Percentiles rank a stretch among this genome's conserved stretches.
Conservation (phyloP, 2,888 invertebrate genomes). For the Empis livida region DNA sequence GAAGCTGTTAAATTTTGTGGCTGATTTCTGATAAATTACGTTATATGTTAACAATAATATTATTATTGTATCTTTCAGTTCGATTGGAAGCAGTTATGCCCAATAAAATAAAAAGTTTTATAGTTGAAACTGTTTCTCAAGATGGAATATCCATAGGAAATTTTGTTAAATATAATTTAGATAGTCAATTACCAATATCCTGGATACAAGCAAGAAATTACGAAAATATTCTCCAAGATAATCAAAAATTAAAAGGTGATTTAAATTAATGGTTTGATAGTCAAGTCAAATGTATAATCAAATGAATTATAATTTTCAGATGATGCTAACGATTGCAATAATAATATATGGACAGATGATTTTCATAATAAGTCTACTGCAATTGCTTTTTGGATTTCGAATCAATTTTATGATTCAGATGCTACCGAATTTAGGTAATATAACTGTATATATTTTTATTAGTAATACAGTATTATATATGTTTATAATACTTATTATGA, state of each 20-base stretch:
- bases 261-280: no score
- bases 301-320: background rate
- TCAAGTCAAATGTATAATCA: no score
- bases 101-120: background rate
- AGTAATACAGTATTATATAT: background rate
- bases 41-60: no score
- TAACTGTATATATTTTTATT: no score
- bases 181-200: background rate
- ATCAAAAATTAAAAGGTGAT: slow-evolving; percentile 4
- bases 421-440: slow-evolving; percentile 23
- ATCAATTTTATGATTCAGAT: slow-evolving; percentile 22
- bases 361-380: slow-evolving; percentile 10
- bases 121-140: background rate
- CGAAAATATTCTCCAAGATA: slow-evolving; percentile 10
- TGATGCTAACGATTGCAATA: slow-evolving; percentile 2
- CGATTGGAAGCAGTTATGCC: background rate
- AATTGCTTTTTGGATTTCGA: slow-evolving; percentile 20
- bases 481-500: no score
- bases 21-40: no score
- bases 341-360: slow-evolving; percentile 7
- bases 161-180: background rate
- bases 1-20: no score
- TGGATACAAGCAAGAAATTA: background rate
- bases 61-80: background rate
- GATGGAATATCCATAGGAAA: background rate